Percentiles rank a stretch among this genome's conserved stretches.
Evolutionary conservation across 2,113 vertebrate species (phyloP).

Genomic region (Cinclus mexicanus): DNA sequence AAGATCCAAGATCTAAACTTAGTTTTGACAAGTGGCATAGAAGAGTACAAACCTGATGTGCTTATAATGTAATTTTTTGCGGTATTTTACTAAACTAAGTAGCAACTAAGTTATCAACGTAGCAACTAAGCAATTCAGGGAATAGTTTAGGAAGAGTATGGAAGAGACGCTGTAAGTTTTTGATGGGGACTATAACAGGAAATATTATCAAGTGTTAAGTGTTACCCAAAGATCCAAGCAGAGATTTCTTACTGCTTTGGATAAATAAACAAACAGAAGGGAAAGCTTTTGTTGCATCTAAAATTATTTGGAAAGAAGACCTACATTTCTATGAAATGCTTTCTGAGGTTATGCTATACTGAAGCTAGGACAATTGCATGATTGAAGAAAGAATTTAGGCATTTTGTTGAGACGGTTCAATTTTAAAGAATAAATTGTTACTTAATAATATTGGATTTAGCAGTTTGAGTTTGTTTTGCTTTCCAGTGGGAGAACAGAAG

Average conservation of each 20-base stretch:
- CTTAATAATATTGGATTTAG: neutral
- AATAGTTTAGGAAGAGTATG: neutral
- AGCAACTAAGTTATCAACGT: neutral
- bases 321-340: neutral
- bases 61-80: neutral
- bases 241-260: neutral
- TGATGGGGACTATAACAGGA: neutral
- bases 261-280: neutral
- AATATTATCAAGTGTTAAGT: neutral
- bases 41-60: neutral
- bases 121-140: neutral
- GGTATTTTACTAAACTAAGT: neutral
- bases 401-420: neutral
- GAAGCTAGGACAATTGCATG: neutral
- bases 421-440: neutral
- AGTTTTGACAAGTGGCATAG: neutral
- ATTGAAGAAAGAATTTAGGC: neutral
- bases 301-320: neutral
- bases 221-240: neutral
- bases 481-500: constrained; percentile 94
- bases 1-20: neutral
- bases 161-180: neutral
- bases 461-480: constrained; percentile 30
- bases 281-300: neutral
- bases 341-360: neutral